Conservation (phyloP, 2,888 invertebrate genomes). For the Conops quadrifasciatus region DNA sequence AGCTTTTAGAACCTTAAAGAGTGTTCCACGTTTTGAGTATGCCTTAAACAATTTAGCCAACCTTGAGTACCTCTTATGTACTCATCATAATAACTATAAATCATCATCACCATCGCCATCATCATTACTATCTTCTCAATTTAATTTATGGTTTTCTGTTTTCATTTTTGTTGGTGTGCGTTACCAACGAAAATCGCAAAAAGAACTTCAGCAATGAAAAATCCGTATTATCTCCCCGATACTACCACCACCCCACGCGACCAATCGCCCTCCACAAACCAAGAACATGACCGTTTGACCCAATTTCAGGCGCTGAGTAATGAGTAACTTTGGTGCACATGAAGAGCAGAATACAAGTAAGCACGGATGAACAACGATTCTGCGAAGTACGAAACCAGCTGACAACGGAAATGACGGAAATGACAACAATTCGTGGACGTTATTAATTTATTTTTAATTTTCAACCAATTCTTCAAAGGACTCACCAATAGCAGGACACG, state of each 20-base stretch:
- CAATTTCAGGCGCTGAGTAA: slow-evolving; percentile 56
- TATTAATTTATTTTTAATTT: background rate
- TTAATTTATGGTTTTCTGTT: slow-evolving; percentile 19
- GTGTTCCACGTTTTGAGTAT: slow-evolving; percentile 18
- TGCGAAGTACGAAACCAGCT: too few species aligned
- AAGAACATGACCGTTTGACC: slow-evolving; percentile 64
- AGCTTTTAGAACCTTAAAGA: too few species aligned
- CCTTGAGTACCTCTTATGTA: too few species aligned
- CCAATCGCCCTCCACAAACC: slow-evolving; percentile 40
- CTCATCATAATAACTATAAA: too few species aligned
- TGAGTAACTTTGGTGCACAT: slow-evolving; percentile 22
- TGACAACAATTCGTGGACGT: background rate
- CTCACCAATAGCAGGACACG: slow-evolving; percentile 88
- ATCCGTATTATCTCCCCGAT: slow-evolving; percentile 1
- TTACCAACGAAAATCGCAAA: background rate
- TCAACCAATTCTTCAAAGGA: slow-evolving; percentile 39
- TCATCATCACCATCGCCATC: background rate
- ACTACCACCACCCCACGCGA: background rate
- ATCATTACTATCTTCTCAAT: slow-evolving; percentile 28
- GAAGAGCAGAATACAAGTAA: background rate
- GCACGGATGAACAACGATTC: background rate
- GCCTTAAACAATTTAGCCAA: slow-evolving; percentile 24
- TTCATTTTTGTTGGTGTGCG: background rate
- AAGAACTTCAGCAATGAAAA: background rate
- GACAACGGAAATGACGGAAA: background rate